These are phyloP conservation scores for Peribatodes rhomboidaria DNA, from an alignment of 2,888 invertebrate genomes.

Conservation along the genomic window DNA sequence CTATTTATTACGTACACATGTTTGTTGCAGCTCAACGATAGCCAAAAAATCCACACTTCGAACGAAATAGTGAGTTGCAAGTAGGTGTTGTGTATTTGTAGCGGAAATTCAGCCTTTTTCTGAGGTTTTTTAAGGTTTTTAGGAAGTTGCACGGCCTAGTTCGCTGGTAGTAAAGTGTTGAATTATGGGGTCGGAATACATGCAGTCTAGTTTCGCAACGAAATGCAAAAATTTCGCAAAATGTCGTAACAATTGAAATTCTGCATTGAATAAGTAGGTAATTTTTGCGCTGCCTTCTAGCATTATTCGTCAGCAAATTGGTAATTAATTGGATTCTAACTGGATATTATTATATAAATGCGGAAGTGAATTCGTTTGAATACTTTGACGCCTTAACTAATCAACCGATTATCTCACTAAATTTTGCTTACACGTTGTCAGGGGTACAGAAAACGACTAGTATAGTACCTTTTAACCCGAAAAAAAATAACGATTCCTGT, in stretches of 20 bases:
- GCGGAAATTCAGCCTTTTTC: constrained; percentile 7
- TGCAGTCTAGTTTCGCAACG: neutral
- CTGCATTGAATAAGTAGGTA: neutral
- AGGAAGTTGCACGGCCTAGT: neutral
- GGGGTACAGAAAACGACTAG: no score
- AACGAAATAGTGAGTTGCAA: neutral
- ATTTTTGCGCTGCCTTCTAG: no score
- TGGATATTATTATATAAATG: no score
- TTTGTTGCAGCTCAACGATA: constrained; percentile 27
- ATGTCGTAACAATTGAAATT: neutral
- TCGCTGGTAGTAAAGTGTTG: constrained; percentile 5
- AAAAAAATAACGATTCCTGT: no score
- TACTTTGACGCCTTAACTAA: no score
- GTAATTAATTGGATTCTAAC: no score
- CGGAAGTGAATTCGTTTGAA: no score
- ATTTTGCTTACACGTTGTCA: no score
- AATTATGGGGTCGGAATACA: neutral
- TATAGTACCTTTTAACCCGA: no score
- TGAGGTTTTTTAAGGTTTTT: constrained; percentile 10
- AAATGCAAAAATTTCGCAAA: no score
- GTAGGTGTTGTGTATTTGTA: neutral
- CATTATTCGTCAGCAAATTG: no score
- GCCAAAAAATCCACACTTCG: neutral
- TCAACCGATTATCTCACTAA: no score
- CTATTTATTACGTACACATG: constrained; percentile 40